Evolutionary conservation across 2,888 invertebrate genomes (phyloP), one percentile per base, ranked within the genome.

Genomic region (Apotomis betuletana): DNA sequence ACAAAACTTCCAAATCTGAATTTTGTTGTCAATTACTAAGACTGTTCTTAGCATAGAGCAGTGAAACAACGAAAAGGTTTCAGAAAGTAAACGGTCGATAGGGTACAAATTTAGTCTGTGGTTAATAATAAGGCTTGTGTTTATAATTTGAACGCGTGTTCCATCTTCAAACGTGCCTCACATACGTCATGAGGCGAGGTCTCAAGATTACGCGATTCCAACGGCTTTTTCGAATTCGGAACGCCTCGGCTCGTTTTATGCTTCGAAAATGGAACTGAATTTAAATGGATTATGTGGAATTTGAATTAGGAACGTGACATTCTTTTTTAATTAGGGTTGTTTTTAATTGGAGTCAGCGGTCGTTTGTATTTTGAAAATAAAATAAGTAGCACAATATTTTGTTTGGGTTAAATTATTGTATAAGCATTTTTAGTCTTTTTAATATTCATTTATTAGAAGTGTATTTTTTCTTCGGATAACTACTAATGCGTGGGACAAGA

Each of bases 191-290:
- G 89, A 90, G 89, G 85, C 81, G 78, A 87, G 89, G 90, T 90
- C 91, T 92, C 90, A 92, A 91, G 92, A 92, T 91, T 91, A 91
- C 87, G 87, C 89, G 91, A 90, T 90, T 88, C 90, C 87, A 87
- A 80, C 83, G 90, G 90, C 89, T 91, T 91, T 91, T 91, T 91
- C 90, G 88, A 83, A 90, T 90, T 91, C 90, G 79, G 86, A 89
- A 88, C 85, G 80, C 81, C 79, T 76, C 78, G 79, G 81, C 83
- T 85, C 87, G 86, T 90, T 90, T 90, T 90, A 90, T 88, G 87
- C 85, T 81, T 86, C 78, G 83, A 83, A 80, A 79, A 82, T 80
- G 77, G 83, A 80, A 81, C 83, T 84, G 89, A 90, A 91, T 91
- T 89, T 89, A 89, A 91, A 90, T 89, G 85, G 85, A 85, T 82